Percentiles rank a stretch among this genome's conserved stretches.
These are phyloP conservation scores for Limnothrissa miodon DNA, from an alignment of 2,113 vertebrate species.

Conservation along the genomic window DNA sequence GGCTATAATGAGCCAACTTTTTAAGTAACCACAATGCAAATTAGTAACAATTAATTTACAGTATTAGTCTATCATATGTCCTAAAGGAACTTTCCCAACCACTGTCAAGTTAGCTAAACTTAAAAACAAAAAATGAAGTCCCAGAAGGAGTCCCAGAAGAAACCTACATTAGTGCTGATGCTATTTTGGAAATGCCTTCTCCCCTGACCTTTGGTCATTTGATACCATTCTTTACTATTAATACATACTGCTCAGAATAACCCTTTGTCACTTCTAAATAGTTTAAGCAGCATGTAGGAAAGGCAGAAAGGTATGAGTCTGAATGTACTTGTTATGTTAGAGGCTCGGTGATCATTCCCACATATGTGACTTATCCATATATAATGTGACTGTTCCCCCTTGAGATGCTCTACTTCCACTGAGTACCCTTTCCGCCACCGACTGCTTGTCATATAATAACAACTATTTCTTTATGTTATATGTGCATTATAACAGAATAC, in stretches of 20 bases:
- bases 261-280: background rate
- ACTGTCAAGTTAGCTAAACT: background rate
- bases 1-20: background rate
- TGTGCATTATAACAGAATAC: too few relatives aligned
- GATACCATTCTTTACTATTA: constrained; percentile 29
- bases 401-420: too few relatives aligned
- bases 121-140: background rate
- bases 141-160: background rate
- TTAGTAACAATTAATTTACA: background rate
- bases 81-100: background rate
- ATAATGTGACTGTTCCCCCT: too few relatives aligned
- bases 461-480: too few relatives aligned
- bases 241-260: constrained; percentile 14
- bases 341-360: background rate
- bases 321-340: background rate
- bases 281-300: background rate
- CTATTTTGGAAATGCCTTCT: constrained; percentile 17
- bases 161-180: background rate
- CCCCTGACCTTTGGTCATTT: background rate
- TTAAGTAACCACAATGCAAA: background rate
- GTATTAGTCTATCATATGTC: background rate
- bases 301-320: background rate
- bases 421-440: too few relatives aligned
- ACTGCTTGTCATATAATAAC: too few relatives aligned
- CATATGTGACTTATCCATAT: too few relatives aligned